phyloP scores from a whole-genome alignment of 2,888 invertebrate species.

The Orchesella flavescens region DNA sequence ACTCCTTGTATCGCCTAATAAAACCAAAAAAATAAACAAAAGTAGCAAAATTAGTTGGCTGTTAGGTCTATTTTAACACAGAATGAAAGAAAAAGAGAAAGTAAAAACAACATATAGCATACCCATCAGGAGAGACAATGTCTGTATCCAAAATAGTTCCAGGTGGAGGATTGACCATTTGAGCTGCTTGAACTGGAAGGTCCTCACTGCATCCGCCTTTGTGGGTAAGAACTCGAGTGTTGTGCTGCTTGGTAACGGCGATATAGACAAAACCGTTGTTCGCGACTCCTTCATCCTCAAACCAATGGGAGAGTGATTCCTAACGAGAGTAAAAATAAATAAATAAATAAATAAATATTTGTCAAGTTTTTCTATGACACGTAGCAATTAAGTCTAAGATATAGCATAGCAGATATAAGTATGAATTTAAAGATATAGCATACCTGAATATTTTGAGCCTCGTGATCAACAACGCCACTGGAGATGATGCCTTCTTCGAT shows the following conservation, averaged over 20 bases:
- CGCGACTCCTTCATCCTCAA: no score
- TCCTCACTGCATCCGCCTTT: conserved; percentile 71
- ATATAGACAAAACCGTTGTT: conserved; percentile 80
- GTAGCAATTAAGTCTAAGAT: neutral
- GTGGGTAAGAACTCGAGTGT: conserved; percentile 82
- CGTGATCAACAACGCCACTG: conserved; percentile 17
- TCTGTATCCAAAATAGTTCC: conserved; percentile 89
- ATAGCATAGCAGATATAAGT: neutral
- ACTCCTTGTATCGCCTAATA: conserved; percentile 87
- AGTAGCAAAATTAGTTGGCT: conserved; percentile 69
- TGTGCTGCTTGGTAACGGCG: conserved; percentile 93
- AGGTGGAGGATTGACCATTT: conserved; percentile 82
- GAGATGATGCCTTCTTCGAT: conserved; percentile 85
- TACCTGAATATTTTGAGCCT: neutral
- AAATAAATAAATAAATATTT: neutral
- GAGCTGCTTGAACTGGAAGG: conserved; percentile 1
- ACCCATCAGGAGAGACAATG: conserved; percentile 20
- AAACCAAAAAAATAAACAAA: conserved; percentile 80
- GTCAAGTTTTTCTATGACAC: neutral
- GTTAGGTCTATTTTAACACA: neutral
- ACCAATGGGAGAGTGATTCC: no score
- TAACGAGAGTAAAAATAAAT: neutral
- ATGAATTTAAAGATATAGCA: neutral
- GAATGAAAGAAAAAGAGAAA: neutral
- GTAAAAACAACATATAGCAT: conserved; percentile 1